phyloP scores from a whole-genome alignment of 2,113 vertebrate genomes.

The Coturnix japonica region DNA sequence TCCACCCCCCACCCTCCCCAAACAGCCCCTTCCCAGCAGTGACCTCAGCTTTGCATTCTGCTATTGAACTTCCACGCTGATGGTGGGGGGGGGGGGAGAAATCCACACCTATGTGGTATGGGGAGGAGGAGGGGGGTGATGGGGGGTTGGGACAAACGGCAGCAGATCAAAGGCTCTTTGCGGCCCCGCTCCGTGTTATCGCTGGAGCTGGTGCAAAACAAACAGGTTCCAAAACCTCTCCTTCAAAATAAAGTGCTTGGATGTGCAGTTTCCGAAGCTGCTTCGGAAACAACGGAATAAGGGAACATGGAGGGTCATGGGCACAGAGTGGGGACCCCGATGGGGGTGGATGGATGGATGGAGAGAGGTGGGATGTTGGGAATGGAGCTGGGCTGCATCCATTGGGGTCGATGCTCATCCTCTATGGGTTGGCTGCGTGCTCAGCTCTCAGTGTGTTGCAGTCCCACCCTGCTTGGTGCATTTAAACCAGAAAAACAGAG shows the following conservation, averaged over 20 bases:
- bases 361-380: too few relatives aligned
- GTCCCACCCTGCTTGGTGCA: neutral
- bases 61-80: constrained; percentile 28
- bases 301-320: neutral
- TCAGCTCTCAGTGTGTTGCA: neutral
- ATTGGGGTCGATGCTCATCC: too few relatives aligned
- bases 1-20: too few relatives aligned
- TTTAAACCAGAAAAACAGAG: neutral
- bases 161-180: constrained; percentile 47
- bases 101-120: neutral
- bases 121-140: neutral
- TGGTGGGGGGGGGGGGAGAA: neutral
- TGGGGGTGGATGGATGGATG: too few relatives aligned
- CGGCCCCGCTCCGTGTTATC: neutral
- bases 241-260: constrained; percentile 40
- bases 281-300: neutral
- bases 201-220: constrained; percentile 39
- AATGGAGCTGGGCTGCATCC: too few relatives aligned
- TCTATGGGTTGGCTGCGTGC: neutral
- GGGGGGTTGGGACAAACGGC: neutral
- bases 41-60: neutral
- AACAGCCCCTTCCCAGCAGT: neutral
- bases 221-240: constrained; percentile 58
- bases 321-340: too few relatives aligned
- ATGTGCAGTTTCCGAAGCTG: constrained; percentile 24